Percentiles rank a stretch among this genome's conserved stretches.
Evolutionary conservation across 2,888 invertebrate genomes (phyloP).

Genomic region (Hedychridium roseum): DNA sequence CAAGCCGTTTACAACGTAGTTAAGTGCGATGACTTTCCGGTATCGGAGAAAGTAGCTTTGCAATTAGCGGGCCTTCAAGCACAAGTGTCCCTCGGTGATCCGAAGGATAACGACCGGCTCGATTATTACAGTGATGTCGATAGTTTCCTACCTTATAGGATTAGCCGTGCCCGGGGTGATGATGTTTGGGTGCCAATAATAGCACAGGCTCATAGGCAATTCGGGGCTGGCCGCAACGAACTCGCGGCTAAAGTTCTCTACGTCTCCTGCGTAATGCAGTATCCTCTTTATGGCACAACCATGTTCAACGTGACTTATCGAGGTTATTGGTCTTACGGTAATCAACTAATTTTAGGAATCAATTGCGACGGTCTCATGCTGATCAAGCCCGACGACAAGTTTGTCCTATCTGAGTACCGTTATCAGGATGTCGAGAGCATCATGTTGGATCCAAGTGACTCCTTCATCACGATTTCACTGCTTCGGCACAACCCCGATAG

Average conservation of each 20-base stretch:
- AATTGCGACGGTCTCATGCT: conserved; percentile 91
- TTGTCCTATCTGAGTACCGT: conserved; percentile 88
- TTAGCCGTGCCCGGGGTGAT: conserved; percentile 79
- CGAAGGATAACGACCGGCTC: conserved; percentile 77
- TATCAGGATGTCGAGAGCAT: conserved; percentile 92
- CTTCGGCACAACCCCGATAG: conserved; percentile 75
- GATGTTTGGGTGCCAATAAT: conserved; percentile 89
- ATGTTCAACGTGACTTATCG: conserved; percentile 89
- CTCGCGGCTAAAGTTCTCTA: conserved; percentile 93
- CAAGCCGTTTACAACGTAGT: conserved; percentile 96
- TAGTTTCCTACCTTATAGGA: conserved; percentile 85
- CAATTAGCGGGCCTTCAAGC: conserved; percentile 94
- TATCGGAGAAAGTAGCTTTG: conserved; percentile 92
- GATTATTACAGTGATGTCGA: conserved; percentile 92
- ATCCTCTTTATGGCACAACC: conserved; percentile 89
- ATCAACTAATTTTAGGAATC: conserved; percentile 77
- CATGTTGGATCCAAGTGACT: conserved; percentile 89
- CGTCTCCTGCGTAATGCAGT: conserved; percentile 95
- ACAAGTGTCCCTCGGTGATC: conserved; percentile 92
- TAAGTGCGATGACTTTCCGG: conserved; percentile 94
- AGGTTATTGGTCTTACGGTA: conserved; percentile 92
- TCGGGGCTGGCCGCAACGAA: conserved; percentile 91
- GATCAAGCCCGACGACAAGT: conserved; percentile 91
- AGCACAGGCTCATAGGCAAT: conserved; percentile 88
- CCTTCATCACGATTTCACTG: conserved; percentile 89